phyloP scores from a whole-genome alignment of 2,888 invertebrate genomes.

The Halictus ligatus region DNA sequence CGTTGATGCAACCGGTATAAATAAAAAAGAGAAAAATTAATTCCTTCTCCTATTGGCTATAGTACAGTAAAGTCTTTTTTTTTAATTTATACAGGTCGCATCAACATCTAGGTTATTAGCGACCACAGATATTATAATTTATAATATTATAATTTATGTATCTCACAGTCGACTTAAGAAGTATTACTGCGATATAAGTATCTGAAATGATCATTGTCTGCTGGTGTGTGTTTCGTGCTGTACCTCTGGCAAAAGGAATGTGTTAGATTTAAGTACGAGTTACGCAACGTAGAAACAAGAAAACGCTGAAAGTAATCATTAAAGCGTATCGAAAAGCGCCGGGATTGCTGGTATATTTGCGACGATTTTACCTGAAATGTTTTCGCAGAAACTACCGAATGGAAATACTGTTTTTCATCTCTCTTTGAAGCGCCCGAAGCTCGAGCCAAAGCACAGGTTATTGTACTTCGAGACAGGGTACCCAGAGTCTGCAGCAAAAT shows the following conservation, averaged over 20 bases:
- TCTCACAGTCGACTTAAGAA: neutral
- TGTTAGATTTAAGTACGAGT: neutral
- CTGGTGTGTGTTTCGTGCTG: neutral
- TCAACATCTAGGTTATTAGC: too few species aligned
- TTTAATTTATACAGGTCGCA: too few species aligned
- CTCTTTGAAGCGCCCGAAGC: neutral
- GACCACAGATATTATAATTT: too few species aligned
- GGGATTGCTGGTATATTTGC: too few species aligned
- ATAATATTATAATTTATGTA: too few species aligned
- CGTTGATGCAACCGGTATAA: too few species aligned
- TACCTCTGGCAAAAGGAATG: neutral
- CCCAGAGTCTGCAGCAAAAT: neutral
- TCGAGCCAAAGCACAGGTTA: constrained; percentile 20
- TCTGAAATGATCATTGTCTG: neutral
- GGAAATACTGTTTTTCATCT: constrained; percentile 13
- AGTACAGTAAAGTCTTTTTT: too few species aligned
- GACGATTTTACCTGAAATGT: neutral
- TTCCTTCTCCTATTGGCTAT: too few species aligned
- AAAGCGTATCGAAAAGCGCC: neutral
- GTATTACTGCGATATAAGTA: neutral
- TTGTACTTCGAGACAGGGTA: neutral
- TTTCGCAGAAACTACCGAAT: neutral
- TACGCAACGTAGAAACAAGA: neutral
- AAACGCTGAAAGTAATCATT: neutral
- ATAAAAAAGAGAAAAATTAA: too few species aligned